phyloP scores from a whole-genome alignment of 2,888 invertebrate species.

The Melieria picta region DNA sequence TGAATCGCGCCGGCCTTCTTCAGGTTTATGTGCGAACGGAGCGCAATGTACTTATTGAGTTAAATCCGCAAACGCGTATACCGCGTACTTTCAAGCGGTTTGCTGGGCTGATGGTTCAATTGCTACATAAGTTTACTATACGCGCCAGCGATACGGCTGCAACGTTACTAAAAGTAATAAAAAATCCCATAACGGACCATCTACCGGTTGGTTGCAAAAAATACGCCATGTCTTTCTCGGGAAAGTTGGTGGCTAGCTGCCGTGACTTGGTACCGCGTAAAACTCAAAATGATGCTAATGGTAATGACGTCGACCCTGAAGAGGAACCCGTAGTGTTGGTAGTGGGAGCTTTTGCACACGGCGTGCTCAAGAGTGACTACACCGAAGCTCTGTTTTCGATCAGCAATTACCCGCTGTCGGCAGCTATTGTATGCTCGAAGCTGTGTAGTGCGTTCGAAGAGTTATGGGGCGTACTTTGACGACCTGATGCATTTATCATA shows the following conservation, averaged over 20 bases:
- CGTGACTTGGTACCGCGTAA: conserved; percentile 78
- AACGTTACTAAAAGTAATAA: conserved; percentile 93
- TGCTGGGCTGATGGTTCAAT: conserved; percentile 96
- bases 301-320: conserved; percentile 68
- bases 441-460: conserved; percentile 95
- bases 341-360: conserved; percentile 98
- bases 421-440: conserved; percentile 95
- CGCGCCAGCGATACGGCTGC: conserved; percentile 89
- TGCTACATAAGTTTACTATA: conserved; percentile 93
- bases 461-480: conserved; percentile 81
- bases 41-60: conserved; percentile 92
- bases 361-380: conserved; percentile 88
- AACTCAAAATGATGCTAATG: conserved; percentile 29
- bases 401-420: conserved; percentile 96
- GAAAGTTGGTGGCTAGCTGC: conserved; percentile 76
- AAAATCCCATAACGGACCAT: conserved; percentile 94
- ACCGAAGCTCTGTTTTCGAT: conserved; percentile 91
- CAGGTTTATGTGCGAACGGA: conserved; percentile 94
- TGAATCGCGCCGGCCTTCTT: conserved; percentile 94
- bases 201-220: conserved; percentile 94
- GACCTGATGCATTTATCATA: not conserved
- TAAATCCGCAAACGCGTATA: conserved; percentile 96
- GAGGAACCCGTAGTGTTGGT: conserved; percentile 89
- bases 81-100: conserved; percentile 97
- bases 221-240: conserved; percentile 88